Percentiles rank a stretch among this genome's conserved stretches.
phyloP scores from a whole-genome alignment of 1,140 invertebrate species.

The Nixonia krombeini region DNA sequence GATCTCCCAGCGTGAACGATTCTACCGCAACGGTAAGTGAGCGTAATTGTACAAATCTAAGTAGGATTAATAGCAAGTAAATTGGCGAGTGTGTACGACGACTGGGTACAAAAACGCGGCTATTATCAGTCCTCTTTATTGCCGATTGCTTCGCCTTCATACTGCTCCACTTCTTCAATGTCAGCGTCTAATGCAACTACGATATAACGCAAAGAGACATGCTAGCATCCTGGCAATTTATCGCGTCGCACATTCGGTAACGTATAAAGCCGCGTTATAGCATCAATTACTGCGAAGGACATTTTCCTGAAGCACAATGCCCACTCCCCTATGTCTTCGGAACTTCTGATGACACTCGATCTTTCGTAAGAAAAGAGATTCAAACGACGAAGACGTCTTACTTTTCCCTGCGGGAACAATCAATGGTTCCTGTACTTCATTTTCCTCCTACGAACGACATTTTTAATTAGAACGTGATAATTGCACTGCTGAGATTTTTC shows the following conservation, averaged over 20 bases:
- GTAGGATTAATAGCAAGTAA: too few relatives aligned
- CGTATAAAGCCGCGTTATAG: constrained; percentile 12
- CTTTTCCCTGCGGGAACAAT: neutral
- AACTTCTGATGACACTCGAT: constrained; percentile 24
- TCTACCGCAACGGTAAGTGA: too few relatives aligned
- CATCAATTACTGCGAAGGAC: constrained; percentile 14
- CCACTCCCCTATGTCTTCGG: neutral
- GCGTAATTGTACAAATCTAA: too few relatives aligned
- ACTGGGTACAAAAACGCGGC: neutral
- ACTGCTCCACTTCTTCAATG: constrained; percentile 13
- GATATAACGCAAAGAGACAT: constrained; percentile 6
- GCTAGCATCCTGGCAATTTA: constrained; percentile 11
- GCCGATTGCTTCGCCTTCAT: constrained; percentile 5
- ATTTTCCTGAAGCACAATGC: constrained; percentile 9
- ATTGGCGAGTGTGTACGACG: too few relatives aligned
- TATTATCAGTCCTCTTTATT: constrained; percentile 15
- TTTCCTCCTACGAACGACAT: neutral
- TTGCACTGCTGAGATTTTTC: neutral
- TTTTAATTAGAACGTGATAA: neutral
- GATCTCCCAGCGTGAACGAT: too few relatives aligned
- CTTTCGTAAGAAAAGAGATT: constrained; percentile 8
- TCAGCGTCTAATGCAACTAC: constrained; percentile 16
- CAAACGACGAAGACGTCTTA: neutral
- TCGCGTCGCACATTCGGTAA: constrained; percentile 7
- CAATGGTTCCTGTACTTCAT: neutral